These are phyloP conservation scores for Pantelozetes paolii DNA, from an alignment of 2,888 invertebrate species.

Conservation along the genomic window DNA sequence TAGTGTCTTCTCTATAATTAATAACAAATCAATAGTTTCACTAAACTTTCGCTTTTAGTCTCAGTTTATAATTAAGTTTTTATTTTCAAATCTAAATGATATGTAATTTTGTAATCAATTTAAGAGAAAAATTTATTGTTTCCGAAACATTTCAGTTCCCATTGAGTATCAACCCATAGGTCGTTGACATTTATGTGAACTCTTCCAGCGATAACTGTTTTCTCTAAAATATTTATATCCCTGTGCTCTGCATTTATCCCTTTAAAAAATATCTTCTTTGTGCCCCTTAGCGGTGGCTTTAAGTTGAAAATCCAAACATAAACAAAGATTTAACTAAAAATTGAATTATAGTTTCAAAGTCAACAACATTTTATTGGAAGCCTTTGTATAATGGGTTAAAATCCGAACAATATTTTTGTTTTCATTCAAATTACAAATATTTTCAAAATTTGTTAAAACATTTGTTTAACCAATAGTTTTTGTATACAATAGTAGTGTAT, in stretches of 20 bases:
- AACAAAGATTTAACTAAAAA: too few relatives aligned
- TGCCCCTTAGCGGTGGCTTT: too few relatives aligned
- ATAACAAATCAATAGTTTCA: background rate
- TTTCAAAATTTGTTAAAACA: background rate
- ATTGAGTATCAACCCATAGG: too few relatives aligned
- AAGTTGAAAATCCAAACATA: too few relatives aligned
- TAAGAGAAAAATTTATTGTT: background rate
- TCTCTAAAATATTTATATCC: too few relatives aligned
- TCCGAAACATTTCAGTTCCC: too few relatives aligned
- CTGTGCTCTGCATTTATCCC: too few relatives aligned
- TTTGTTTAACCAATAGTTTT: background rate
- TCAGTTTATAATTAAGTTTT: background rate
- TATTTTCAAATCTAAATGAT: background rate
- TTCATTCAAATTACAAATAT: background rate
- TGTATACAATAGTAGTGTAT: background rate
- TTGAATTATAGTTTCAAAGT: too few relatives aligned
- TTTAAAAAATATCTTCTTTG: too few relatives aligned
- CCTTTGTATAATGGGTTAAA: background rate
- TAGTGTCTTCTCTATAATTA: background rate
- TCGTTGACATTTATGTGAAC: too few relatives aligned
- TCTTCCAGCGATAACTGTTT: too few relatives aligned
- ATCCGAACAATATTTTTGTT: background rate
- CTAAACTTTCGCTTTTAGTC: background rate
- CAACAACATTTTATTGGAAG: slow-evolving; percentile 3
- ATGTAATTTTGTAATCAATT: background rate